Evolutionary conservation across 2,888 invertebrate genomes (phyloP).

Genomic region (Drosophila merina): DNA sequence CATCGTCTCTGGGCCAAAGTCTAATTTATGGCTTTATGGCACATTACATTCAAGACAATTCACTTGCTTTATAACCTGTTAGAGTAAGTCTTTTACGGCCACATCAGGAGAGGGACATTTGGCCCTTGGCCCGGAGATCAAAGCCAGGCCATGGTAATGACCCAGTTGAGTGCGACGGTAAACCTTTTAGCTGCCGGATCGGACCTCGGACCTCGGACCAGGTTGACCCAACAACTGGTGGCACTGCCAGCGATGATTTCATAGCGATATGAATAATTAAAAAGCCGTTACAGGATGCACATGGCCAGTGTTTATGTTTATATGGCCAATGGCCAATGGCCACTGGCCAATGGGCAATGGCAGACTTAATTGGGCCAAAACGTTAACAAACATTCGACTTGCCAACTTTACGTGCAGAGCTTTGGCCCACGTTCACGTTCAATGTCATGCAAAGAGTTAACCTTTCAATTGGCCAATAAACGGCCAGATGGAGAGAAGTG

Average conservation of each 20-base stretch:
- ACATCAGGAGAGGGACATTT: slow-evolving; percentile 24
- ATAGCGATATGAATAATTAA: slow-evolving; percentile 70
- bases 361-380: slow-evolving; percentile 33
- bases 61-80: slow-evolving; percentile 46
- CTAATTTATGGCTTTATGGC: slow-evolving; percentile 46
- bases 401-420: slow-evolving; percentile 27
- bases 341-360: slow-evolving; percentile 1
- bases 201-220: too few relatives aligned
- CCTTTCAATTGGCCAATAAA: slow-evolving; percentile 57
- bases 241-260: slow-evolving; percentile 51
- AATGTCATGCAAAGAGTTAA: slow-evolving; percentile 52
- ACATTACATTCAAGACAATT: slow-evolving; percentile 45
- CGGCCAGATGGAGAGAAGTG: slow-evolving; percentile 43
- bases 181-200: slow-evolving; percentile 32
- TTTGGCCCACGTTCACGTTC: slow-evolving; percentile 41
- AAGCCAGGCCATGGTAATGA: slow-evolving; percentile 60
- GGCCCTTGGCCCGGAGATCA: slow-evolving; percentile 30
- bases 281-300: slow-evolving; percentile 52
- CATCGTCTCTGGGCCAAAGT: slow-evolving; percentile 30
- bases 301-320: slow-evolving; percentile 11
- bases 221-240: too few relatives aligned
- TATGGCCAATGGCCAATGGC: background rate
- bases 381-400: slow-evolving; percentile 20
- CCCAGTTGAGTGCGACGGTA: slow-evolving; percentile 58
- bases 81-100: slow-evolving; percentile 45